Percentiles rank a stretch among this genome's conserved stretches.
Evolutionary conservation across 2,888 invertebrate species (phyloP).

Genomic region (Drosophila ustulata): DNA sequence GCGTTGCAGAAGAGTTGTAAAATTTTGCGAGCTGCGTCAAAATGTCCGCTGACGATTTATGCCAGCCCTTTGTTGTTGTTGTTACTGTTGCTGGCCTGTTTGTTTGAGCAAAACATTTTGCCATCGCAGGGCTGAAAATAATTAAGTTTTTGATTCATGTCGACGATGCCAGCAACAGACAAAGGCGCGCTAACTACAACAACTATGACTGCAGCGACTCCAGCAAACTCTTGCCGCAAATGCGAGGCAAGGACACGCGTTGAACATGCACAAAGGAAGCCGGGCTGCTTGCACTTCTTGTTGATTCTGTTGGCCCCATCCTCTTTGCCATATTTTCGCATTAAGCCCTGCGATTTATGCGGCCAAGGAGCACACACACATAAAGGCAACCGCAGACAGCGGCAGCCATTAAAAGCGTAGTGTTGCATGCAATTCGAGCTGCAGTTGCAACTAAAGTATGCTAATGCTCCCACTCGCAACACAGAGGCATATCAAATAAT

Average conservation of each 20-base stretch:
- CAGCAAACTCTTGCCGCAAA: background rate
- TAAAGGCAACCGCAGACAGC: conserved; percentile 18
- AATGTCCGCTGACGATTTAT: conserved; percentile 70
- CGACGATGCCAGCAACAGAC: conserved; percentile 57
- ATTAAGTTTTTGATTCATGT: conserved; percentile 79
- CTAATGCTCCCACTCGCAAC: conserved; percentile 5
- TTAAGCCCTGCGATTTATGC: conserved; percentile 71
- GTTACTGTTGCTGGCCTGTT: conserved; percentile 34
- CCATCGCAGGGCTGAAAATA: conserved; percentile 68
- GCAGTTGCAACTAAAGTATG: conserved; percentile 14
- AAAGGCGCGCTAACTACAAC: conserved; percentile 67
- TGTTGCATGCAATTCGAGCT: conserved; percentile 33
- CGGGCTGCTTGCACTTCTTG: conserved; percentile 29
- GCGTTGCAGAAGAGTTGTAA: conserved; percentile 48
- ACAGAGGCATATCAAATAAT: conserved; percentile 43
- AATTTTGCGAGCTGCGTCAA: conserved; percentile 72
- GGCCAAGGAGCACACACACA: conserved; percentile 30
- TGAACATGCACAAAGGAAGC: conserved; percentile 44
- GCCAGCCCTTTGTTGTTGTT: conserved; percentile 38
- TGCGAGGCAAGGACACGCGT: conserved; percentile 54
- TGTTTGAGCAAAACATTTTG: conserved; percentile 62
- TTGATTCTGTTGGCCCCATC: conserved; percentile 33
- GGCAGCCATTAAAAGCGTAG: conserved; percentile 33
- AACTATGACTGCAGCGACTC: background rate
- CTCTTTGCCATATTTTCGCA: conserved; percentile 54